These are phyloP conservation scores for Idaea dimidiata DNA, from an alignment of 2,888 invertebrate species.

Conservation along the genomic window DNA sequence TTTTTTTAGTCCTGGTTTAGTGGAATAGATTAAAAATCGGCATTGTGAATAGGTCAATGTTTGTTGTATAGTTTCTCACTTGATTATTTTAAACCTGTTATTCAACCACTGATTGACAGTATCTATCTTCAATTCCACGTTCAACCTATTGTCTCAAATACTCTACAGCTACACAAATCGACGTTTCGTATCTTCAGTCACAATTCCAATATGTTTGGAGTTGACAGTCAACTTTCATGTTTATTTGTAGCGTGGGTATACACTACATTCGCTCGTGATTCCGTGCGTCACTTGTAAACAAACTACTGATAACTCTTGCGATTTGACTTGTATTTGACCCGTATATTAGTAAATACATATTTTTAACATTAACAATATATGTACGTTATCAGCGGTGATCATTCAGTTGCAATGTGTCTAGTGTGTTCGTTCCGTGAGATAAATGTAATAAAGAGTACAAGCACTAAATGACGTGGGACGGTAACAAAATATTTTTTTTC, in stretches of 20 bases:
- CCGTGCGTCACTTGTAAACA: slow-evolving; percentile 45
- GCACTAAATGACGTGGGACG: too few species aligned
- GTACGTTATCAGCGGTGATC: not conserved
- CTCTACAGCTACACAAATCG: not conserved
- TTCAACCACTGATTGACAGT: not conserved
- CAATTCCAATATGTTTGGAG: not conserved
- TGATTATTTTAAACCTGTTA: not conserved
- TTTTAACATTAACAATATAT: not conserved
- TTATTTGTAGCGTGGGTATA: slow-evolving; percentile 28
- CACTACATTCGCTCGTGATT: slow-evolving; percentile 45
- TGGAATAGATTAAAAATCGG: too few species aligned
- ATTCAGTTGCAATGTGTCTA: not conserved
- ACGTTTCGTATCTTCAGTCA: not conserved
- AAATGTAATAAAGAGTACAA: not conserved
- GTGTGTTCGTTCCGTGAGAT: slow-evolving; percentile 1
- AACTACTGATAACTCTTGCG: slow-evolving; percentile 41
- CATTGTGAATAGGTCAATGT: too few species aligned
- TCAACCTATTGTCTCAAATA: not conserved
- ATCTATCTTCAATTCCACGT: not conserved
- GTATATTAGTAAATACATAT: slow-evolving; percentile 23
- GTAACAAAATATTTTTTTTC: too few species aligned
- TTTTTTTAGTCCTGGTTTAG: too few species aligned
- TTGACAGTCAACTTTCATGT: slow-evolving; percentile 23
- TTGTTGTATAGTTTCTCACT: not conserved
- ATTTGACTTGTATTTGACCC: slow-evolving; percentile 45